A percentile compares a stretch with the other conserved stretches of the same genome.
Evolutionary conservation across 2,113 vertebrate species (phyloP).

Genomic region (Tenebrosternarchus preto): DNA sequence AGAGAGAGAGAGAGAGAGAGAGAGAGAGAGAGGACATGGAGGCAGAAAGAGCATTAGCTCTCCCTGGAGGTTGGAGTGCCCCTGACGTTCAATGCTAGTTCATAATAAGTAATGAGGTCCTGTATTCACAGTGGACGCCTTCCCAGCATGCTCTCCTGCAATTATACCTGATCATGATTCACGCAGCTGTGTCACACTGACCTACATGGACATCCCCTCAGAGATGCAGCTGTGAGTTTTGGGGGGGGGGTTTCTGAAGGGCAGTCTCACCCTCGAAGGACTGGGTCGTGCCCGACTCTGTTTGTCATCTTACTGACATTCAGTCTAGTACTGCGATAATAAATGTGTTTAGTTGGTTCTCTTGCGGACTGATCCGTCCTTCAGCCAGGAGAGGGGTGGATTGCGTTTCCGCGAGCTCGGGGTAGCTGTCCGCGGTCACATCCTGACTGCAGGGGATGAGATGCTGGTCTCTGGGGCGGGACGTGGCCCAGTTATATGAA

Average conservation of each 20-base stretch:
- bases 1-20: not conserved
- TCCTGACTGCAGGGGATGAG: constrained; percentile 16
- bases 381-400: not conserved
- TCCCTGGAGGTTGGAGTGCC: not conserved
- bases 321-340: not conserved
- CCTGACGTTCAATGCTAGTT: constrained; percentile 17
- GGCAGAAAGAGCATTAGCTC: not conserved
- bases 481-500: constrained; percentile 22
- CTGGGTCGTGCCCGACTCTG: not conserved
- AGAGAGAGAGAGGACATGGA: no score
- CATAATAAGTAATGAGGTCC: constrained; percentile 23
- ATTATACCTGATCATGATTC: constrained; percentile 19
- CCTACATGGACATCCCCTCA: not conserved
- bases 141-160: constrained; percentile 21
- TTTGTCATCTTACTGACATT: not conserved
- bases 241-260: not conserved
- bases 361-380: not conserved
- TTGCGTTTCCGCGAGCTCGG: not conserved
- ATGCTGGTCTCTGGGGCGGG: not conserved
- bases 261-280: not conserved
- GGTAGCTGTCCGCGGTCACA: constrained; percentile 34
- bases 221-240: not conserved
- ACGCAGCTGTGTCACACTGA: not conserved
- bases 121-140: not conserved
- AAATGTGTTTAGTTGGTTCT: constrained; percentile 8